Base-by-base conservation (phyloP, 1,140 invertebrate genomes). In the Lordiphosa mommai region DNA sequence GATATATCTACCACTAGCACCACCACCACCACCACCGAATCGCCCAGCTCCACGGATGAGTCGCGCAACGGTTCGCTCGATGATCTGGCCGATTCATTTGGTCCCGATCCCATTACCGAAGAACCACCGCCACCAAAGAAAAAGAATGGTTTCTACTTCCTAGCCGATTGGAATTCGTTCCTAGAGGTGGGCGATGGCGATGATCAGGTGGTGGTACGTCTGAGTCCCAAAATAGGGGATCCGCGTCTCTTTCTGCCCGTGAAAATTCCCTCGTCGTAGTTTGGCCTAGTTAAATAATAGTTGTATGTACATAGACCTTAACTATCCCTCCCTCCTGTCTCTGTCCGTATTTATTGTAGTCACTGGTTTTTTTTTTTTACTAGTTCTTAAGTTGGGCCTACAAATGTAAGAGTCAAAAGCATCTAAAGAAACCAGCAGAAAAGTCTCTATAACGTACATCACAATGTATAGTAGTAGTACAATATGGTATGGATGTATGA, bases 81-180 rank as follows among this genome's bases (percentile, higher is more conserved):
- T 20, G 94, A 94, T 65, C 86, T 96, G 37, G 94, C 93, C 66
- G 93, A 93, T 61, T 95, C 94, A 0, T 96, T 96, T 74, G 94
- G 94, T 27, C 88, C 88, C 7, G 90, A 90, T 56, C 90, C 91
- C 0, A 87, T 87, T 6, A 74, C 89, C 17, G 91, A 90, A 0
- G 92, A 92, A 72, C 92, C 92, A 6, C 63, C 92, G 20, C 93
- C 93, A 8, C 91, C 92, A 0, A 92, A 91, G 46, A 91, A 91
- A 55, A 93, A 92, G 76, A 95, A 93, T 50, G 95, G 95, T 2
- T 92, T 96, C 37, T 96, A 96, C 76, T 95, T 95, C 88, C 91
- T 95, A 46, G 89, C 95, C 1, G 95, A 96, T 74, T 95, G 94
- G 94, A 96, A 96, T 73, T 92, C 93, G 8, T 96, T 96, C 71